These are phyloP conservation scores for Triops longicaudatus DNA, from an alignment of 1,140 invertebrate genomes.

Conservation along the genomic window DNA sequence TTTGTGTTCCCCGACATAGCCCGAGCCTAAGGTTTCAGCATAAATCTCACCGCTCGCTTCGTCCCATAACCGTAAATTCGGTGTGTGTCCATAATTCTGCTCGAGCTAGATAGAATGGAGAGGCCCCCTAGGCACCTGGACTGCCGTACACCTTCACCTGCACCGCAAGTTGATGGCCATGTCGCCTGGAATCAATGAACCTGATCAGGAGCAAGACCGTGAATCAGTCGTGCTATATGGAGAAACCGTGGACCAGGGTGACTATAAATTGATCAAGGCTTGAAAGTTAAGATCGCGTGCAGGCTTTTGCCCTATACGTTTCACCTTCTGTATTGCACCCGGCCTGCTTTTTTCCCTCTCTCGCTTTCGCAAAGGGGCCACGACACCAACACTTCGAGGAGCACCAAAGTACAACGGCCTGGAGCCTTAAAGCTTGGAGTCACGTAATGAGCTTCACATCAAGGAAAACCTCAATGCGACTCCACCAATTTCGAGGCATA, in stretches of 20 bases:
- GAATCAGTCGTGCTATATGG: background rate
- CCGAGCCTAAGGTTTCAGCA: background rate
- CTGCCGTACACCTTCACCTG: constrained; percentile 13
- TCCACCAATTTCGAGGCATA: too few species aligned
- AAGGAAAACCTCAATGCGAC: too few species aligned
- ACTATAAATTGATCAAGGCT: constrained; percentile 10
- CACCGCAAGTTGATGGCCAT: constrained; percentile 10
- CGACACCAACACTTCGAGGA: too few species aligned
- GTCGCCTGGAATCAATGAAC: background rate
- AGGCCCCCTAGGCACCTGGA: constrained; percentile 9
- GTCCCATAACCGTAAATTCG: constrained; percentile 1
- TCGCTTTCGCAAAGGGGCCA: too few species aligned
- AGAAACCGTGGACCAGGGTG: constrained; percentile 13
- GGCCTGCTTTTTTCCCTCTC: background rate
- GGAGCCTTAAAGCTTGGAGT: too few species aligned
- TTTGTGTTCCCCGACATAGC: background rate
- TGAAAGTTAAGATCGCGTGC: background rate
- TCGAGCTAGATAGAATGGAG: constrained; percentile 6
- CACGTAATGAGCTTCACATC: too few species aligned
- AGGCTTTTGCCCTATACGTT: background rate
- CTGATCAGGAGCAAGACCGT: constrained; percentile 10
- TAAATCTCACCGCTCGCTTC: constrained; percentile 10
- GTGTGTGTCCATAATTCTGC: constrained; percentile 6
- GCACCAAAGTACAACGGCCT: too few species aligned
- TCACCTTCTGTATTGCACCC: background rate